Percentiles rank a stretch among this genome's conserved stretches.
phyloP scores from a whole-genome alignment of 2,797 vertebrate genomes.

The Sternarchorhynchus goeldii region DNA sequence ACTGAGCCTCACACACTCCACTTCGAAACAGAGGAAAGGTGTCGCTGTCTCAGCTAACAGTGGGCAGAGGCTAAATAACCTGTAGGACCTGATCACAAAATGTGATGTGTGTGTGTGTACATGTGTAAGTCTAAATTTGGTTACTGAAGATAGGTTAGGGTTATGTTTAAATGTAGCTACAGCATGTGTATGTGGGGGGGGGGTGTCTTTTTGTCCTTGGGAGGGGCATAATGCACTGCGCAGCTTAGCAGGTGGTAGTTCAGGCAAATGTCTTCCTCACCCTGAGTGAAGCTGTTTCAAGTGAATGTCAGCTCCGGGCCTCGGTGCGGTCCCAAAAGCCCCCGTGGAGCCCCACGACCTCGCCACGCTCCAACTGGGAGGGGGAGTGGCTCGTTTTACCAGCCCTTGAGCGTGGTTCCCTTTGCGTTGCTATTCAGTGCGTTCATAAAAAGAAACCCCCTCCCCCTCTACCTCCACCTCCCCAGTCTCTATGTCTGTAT shows the following conservation, averaged over 20 bases:
- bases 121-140: neutral
- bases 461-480: neutral
- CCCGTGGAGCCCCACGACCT: slow-evolving; percentile 14
- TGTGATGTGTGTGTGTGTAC: neutral
- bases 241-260: slow-evolving; percentile 57
- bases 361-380: neutral
- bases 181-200: neutral
- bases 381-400: neutral
- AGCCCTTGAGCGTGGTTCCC: slow-evolving; percentile 19
- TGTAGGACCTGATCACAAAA: slow-evolving; percentile 9
- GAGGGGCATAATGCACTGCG: slow-evolving; percentile 7
- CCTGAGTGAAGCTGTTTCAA: slow-evolving; percentile 23
- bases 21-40: slow-evolving; percentile 14
- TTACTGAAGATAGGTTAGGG: no score
- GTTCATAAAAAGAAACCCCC: neutral
- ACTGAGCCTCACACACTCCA: slow-evolving; percentile 28
- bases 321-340: slow-evolving; percentile 3
- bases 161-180: no score
- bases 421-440: neutral
- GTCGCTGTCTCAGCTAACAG: neutral
- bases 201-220: neutral
- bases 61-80: slow-evolving; percentile 3
- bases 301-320: slow-evolving; percentile 25
- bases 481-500: neutral
- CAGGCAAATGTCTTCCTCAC: slow-evolving; percentile 23